These are phyloP conservation scores for Eumacrocentrus americanus DNA, from an alignment of 2,888 invertebrate genomes.

Conservation along the genomic window DNA sequence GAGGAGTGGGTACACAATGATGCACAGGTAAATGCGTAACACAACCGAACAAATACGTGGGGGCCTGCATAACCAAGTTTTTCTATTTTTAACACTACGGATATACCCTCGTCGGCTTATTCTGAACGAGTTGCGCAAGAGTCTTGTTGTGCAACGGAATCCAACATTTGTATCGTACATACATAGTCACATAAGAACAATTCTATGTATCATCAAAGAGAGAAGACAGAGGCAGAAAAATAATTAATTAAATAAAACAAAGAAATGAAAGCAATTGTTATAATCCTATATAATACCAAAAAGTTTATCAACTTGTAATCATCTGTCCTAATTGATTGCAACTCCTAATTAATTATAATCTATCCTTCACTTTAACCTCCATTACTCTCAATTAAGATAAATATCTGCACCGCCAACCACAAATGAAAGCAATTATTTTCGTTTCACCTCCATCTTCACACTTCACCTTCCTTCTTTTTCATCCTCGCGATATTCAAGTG, in stretches of 20 bases:
- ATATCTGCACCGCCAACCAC: too few species aligned
- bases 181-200: background rate
- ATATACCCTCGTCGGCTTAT: slow-evolving; percentile 42
- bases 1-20: background rate
- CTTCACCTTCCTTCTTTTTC: too few species aligned
- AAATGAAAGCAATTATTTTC: too few species aligned
- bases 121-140: slow-evolving; percentile 19
- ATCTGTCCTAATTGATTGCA: too few species aligned
- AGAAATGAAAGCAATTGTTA: background rate
- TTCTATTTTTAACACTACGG: slow-evolving; percentile 56
- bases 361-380: too few species aligned
- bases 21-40: slow-evolving; percentile 33
- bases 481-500: background rate
- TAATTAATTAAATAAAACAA: background rate
- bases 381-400: too few species aligned
- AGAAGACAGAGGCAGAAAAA: too few species aligned
- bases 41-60: slow-evolving; percentile 40
- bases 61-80: slow-evolving; percentile 51
- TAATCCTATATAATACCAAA: too few species aligned
- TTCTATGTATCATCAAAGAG: background rate
- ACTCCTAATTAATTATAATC: too few species aligned
- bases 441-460: too few species aligned
- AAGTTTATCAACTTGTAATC: too few species aligned
- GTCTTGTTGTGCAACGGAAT: slow-evolving; percentile 19
- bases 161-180: slow-evolving; percentile 4